Evolutionary conservation across 2,888 invertebrate genomes (phyloP).

Genomic region (Orchesella flavescens): DNA sequence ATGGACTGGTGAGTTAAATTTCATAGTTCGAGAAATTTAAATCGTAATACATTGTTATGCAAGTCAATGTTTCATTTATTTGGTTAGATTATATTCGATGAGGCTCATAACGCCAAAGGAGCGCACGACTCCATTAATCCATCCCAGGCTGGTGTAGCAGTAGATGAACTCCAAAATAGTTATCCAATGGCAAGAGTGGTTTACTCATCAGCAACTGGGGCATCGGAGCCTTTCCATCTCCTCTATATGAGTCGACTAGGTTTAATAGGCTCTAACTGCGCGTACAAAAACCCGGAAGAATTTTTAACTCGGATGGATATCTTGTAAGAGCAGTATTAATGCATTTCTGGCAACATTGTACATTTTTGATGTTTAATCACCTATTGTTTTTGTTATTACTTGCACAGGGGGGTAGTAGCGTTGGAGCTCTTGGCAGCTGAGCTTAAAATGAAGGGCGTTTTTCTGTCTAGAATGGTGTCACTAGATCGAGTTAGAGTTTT

Average conservation of each 20-base stretch:
- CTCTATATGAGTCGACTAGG: not conserved
- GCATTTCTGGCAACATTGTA: too few species aligned
- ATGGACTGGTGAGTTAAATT: too few species aligned
- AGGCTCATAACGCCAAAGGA: not conserved
- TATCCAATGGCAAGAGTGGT: not conserved
- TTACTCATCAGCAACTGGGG: not conserved
- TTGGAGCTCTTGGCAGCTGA: not conserved
- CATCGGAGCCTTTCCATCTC: not conserved
- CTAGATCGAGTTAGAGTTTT: too few species aligned
- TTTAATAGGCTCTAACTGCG: not conserved
- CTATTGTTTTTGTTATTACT: too few species aligned
- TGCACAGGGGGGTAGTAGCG: not conserved
- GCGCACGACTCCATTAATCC: not conserved
- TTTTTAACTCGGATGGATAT: too few species aligned
- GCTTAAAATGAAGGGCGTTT: not conserved
- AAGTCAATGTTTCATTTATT: too few species aligned
- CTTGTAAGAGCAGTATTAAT: too few species aligned
- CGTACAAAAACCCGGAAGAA: not conserved
- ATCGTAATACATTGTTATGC: too few species aligned
- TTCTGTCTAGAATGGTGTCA: too few species aligned
- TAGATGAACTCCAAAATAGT: not conserved
- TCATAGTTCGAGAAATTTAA: too few species aligned
- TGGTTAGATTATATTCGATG: constrained; percentile 7
- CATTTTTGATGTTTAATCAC: too few species aligned
- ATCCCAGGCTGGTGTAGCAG: not conserved